Base-by-base conservation (phyloP, 2,113 vertebrate genomes). In the Hemiprocne comata region DNA sequence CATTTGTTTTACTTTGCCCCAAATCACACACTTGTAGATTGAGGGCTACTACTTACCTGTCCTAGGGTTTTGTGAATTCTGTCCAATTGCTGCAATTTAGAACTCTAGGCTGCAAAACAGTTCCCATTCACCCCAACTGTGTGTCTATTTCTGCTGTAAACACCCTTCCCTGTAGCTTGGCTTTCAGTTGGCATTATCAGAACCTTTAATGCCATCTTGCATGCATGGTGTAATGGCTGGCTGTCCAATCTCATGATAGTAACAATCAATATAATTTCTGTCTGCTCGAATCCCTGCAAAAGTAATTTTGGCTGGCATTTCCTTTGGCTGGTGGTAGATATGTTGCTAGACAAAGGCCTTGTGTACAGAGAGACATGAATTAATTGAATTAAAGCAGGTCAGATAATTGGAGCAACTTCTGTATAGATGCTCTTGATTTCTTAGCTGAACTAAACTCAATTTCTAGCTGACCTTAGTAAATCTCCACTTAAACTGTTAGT, bases 191-290 rank as follows among this genome's bases (percentile, higher is more conserved):
- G 58, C 6, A 0, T 7, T 36, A 19, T 40, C 42, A 79, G 53
- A 75, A 25, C 6, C 5, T 66, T 50, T 55, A 82, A 24, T 0
- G 0, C 5, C 17, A 10, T 44, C 36, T 78, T 0, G 0, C 14
- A 34, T 4, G 3, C 15, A 18, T 2, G 3, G 20, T 46, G 53
- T 17, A 72, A 46, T 23, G 9, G 6, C 14, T 62, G 51, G 10
- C 28, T 75, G 11, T 44, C 28, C 53, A 71, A 20, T 2, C 15
- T 71, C 21, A 6, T 29, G 1, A 8, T 20, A 26, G 13, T n/a
- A 77, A 28, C 15, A 42, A 48, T 50, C 42, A 54, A 9, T 36
- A 36, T 7, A 75, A 54, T 3, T 13, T 67, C 33, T 77, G 17
- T 10, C 15, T 70, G 6, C 1, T 0, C 1, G 0, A 36, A 28